These are phyloP conservation scores for Tinea trinotella DNA, from an alignment of 2,888 invertebrate genomes.

Conservation along the genomic window DNA sequence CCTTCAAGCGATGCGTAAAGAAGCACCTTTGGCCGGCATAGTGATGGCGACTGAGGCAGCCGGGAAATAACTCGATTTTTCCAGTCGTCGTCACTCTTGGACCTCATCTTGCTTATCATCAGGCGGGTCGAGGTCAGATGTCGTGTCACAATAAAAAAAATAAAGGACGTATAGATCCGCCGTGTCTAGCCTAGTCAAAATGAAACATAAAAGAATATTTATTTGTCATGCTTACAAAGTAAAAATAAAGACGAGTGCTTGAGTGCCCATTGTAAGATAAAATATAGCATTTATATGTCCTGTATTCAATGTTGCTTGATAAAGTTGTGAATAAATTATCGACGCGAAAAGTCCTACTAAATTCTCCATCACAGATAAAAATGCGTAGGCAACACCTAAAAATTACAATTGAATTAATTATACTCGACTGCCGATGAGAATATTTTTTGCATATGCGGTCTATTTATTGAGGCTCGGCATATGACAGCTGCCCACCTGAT, in stretches of 20 bases:
- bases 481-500: too few species aligned
- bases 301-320: conserved; percentile 76
- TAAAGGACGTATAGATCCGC: not conserved
- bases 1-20: too few species aligned
- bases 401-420: conserved; percentile 26
- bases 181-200: not conserved
- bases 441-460: too few species aligned
- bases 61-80: too few species aligned
- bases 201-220: conserved; percentile 22
- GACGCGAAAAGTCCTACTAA: conserved; percentile 84
- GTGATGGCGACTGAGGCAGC: too few species aligned
- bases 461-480: too few species aligned
- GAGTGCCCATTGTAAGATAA: conserved; percentile 80
- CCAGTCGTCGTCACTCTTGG: not conserved
- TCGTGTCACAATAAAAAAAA: too few species aligned
- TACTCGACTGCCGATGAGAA: too few species aligned
- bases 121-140: too few species aligned
- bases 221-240: conserved; percentile 74
- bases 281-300: conserved; percentile 75
- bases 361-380: conserved; percentile 85
- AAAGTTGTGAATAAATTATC: conserved; percentile 80
- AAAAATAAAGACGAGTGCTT: conserved; percentile 75
- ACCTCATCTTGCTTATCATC: too few species aligned
- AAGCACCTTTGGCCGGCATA: too few species aligned
- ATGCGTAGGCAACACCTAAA: conserved; percentile 81